Evolutionary conservation across 2,888 invertebrate species (phyloP).

Genomic region (Drosophila acutilabella): DNA sequence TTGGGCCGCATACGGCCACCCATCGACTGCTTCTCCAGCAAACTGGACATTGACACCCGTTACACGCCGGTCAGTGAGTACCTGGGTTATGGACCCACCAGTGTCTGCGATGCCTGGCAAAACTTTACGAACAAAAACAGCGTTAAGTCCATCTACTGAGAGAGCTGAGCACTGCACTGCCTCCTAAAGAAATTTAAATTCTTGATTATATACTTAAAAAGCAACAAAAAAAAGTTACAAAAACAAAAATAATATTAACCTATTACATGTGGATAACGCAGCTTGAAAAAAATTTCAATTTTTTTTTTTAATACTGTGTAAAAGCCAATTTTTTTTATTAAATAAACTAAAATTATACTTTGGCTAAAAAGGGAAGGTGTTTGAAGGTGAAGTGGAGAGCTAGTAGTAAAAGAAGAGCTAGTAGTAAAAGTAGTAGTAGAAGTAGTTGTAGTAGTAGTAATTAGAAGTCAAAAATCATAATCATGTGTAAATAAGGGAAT

Average conservation of each 20-base stretch:
- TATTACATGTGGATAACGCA: background rate
- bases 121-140: constrained; percentile 23
- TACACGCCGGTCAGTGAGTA: constrained; percentile 40
- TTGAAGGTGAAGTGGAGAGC: too few relatives aligned
- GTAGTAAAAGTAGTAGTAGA: too few relatives aligned
- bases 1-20: constrained; percentile 16
- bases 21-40: constrained; percentile 33
- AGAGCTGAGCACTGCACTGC: background rate
- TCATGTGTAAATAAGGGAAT: too few relatives aligned
- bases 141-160: constrained; percentile 6
- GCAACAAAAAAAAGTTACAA: too few relatives aligned
- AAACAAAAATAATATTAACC: background rate
- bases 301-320: background rate
- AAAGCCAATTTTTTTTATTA: too few relatives aligned
- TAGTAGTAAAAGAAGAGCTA: too few relatives aligned
- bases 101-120: constrained; percentile 38
- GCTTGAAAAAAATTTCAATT: constrained; percentile 1
- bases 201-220: background rate
- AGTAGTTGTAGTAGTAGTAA: too few relatives aligned
- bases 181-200: background rate
- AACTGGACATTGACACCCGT: constrained; percentile 13
- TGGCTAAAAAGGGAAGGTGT: too few relatives aligned
- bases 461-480: too few relatives aligned
- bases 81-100: constrained; percentile 32
- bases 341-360: too few relatives aligned